These are phyloP conservation scores for Galbula dea DNA, from an alignment of 2,113 vertebrate species.

Conservation along the genomic window DNA sequence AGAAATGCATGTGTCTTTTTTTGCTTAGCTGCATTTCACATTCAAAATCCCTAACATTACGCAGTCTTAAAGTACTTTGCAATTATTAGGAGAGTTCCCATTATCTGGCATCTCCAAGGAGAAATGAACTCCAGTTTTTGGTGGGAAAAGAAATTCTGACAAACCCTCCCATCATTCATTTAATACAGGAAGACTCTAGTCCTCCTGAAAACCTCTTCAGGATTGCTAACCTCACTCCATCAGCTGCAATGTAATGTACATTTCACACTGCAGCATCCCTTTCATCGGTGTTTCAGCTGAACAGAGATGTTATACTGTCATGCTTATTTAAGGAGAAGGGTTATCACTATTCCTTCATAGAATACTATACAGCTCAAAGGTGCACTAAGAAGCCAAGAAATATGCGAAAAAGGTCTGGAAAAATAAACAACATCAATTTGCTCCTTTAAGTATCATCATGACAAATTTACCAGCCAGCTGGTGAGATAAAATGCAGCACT, in stretches of 20 bases:
- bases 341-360: slow-evolving; percentile 37
- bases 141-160: neutral
- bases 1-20: neutral
- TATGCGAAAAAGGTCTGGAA: slow-evolving; percentile 12
- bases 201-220: neutral
- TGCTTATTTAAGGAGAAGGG: slow-evolving; percentile 33
- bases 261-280: slow-evolving; percentile 1
- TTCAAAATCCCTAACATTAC: neutral
- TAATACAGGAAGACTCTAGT: neutral
- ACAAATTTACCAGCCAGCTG: slow-evolving; percentile 46
- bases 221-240: neutral
- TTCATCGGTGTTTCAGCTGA: neutral
- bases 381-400: slow-evolving; percentile 13
- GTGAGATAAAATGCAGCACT: slow-evolving; percentile 64
- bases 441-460: slow-evolving; percentile 49
- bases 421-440: slow-evolving; percentile 56
- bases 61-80: neutral
- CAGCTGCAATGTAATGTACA: neutral
- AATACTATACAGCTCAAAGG: slow-evolving; percentile 19
- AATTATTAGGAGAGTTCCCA: neutral
- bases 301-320: slow-evolving; percentile 20
- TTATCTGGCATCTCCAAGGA: neutral
- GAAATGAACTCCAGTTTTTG: neutral
- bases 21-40: neutral
- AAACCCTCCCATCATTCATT: neutral